phyloP scores from a whole-genome alignment of 2,888 invertebrate species.

The Capitulum mitella region DNA sequence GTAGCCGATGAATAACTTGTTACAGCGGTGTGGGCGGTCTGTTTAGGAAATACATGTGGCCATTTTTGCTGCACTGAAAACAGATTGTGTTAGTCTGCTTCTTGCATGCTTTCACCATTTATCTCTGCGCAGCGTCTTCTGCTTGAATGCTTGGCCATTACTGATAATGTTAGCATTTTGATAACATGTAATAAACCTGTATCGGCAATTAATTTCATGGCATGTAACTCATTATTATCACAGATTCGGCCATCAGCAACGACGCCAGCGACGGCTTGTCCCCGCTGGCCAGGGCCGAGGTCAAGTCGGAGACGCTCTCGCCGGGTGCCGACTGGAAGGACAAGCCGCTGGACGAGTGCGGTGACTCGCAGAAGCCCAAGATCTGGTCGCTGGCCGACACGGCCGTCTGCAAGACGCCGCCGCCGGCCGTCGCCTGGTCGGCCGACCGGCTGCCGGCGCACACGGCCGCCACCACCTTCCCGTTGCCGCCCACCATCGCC shows the following conservation, averaged over 20 bases:
- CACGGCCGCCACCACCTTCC: constrained; percentile 33
- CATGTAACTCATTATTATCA: no score
- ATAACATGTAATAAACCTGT: no score
- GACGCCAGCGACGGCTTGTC: background rate
- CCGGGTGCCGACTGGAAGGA: background rate
- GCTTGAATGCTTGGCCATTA: no score
- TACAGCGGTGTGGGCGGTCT: no score
- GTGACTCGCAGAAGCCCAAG: constrained; percentile 63
- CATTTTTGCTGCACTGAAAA: no score
- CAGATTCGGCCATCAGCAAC: background rate
- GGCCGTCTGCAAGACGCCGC: constrained; percentile 86
- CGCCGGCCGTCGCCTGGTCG: constrained; percentile 51
- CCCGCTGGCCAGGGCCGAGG: constrained; percentile 2
- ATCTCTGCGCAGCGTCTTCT: no score
- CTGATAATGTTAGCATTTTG: no score
- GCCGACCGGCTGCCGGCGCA: background rate
- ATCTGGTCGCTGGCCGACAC: constrained; percentile 92
- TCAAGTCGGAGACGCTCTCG: constrained; percentile 15
- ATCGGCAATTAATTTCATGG: no score
- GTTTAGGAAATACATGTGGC: no score
- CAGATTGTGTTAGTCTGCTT: no score
- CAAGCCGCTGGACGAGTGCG: constrained; percentile 20
- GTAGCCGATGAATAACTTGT: no score
- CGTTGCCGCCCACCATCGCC: constrained; percentile 34
- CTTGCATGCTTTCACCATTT: no score